Evolutionary conservation across 92 coral and sea anemone genomes (phyloP), one percentile per base, ranked within the genome.

Genomic region (Isaurus tuberculatus): DNA sequence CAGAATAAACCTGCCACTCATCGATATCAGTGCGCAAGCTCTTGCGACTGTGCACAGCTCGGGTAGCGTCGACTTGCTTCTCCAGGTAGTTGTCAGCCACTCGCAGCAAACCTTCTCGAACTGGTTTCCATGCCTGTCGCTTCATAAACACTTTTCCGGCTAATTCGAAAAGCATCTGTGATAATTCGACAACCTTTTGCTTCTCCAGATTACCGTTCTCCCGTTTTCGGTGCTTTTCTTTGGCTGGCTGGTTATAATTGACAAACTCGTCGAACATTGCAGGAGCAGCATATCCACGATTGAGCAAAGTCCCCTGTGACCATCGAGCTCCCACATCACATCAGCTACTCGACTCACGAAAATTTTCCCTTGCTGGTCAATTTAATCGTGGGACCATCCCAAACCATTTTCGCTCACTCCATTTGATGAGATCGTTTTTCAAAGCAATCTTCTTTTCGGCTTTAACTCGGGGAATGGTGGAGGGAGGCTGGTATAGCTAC

Each of bases 61-160:
- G 77, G 80, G 75, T 85, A 66, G 55, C 71, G 20, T 65, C 81
- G 51, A 64, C 77, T 86, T 79, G 79, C 40, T 72, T 48, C 74
- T 86, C 80, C 79, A 86, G 81, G 71, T 86, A 86, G 85, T 81
- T 81, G 78, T 86, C 89, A 40, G 89, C 89, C 64, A 86, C 65
- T 79, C 64, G 81, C 75, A 86, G 79, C 43, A 86, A 37, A 28
- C 89, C 72, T 79, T 86, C 86, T 79, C 49, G 65, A 72, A 86
- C 86, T 42, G 73, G 79, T 80, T 86, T 86, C 89, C 89, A 86
- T 66, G 53, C 91, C 57, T 84, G 80, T 88, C 85, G 69, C 83
- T 83, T 88, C 79, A 88, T 80, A 70, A 43, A 83, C 64, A 83
- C 79, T 84, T 82, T 84, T 27, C 88, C 80, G 73, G 89, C 66